Base-by-base conservation (phyloP, 2,888 invertebrate genomes). In the Agonopterix heracliana region DNA sequence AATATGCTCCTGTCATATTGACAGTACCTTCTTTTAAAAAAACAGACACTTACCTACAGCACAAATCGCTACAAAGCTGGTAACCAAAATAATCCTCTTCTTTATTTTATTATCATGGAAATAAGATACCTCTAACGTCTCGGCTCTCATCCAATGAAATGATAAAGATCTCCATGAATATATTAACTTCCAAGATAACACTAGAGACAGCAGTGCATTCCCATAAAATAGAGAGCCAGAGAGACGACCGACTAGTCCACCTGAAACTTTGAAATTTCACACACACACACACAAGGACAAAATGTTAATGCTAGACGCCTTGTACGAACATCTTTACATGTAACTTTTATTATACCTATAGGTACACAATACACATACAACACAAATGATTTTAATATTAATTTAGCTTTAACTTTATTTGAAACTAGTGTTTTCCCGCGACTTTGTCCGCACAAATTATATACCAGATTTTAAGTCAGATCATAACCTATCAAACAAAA, bases 181-280 rank as follows among this genome's bases (percentile, higher is more conserved):
- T 3, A 78, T 54, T 5, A 85, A 74, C 36, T 76, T 84, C 58
- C 91, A 76, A 38, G 90, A 91, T 1, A 91, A 61, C 1, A 90
- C 42, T 1, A 89, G 70, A 0, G 91, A 90, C 1, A 90, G 54
- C 1, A 90, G 59, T 0, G 89, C 86, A 46, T 90, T 90, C 0
- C 78, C 81, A 52, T 90, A 91, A 70, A 92, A 93, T 53, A 91
- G 74, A 5, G 76, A 67, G 0, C 87, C 87, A 0, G 87, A 78
- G 2, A 86, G 51, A 26, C 79, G 74, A 3, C 66, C 73, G 8
- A 74, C 60, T 12, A 83, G 45, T 10, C 76, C 72, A 42, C 70
- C 85, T 83, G 59, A 34, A 48, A 48, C n/a, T 34, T 14, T 34
- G 35, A 34, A 44, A 44, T 51, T n/a, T 9, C 9, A 9, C 9